Percentiles rank a stretch among this genome's conserved stretches.
Conservation (phyloP, 1,140 invertebrate species). For the Anadara kagoshimensis region DNA sequence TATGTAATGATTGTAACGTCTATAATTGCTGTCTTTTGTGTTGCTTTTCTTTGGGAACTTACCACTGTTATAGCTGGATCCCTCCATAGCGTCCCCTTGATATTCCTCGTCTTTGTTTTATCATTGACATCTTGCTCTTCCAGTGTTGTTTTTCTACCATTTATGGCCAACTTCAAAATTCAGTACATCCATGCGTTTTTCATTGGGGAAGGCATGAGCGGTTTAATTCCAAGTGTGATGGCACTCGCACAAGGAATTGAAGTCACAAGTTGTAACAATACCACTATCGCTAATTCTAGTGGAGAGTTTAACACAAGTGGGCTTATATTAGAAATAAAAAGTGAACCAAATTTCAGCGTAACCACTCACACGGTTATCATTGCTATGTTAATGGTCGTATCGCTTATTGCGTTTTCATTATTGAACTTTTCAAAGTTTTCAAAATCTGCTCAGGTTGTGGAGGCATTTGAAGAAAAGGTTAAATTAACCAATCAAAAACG, state of each 20-base stretch:
- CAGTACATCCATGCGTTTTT: constrained; percentile 82
- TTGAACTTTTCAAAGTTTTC: too few relatives aligned
- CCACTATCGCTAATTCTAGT: constrained; percentile 20
- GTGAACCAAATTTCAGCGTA: too few relatives aligned
- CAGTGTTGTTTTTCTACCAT: constrained; percentile 91
- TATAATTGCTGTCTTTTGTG: constrained; percentile 79
- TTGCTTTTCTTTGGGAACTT: constrained; percentile 84
- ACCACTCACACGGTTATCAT: too few relatives aligned
- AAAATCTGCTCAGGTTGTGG: too few relatives aligned
- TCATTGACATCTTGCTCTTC: constrained; percentile 92
- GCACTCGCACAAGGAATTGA: constrained; percentile 86
- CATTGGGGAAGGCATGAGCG: constrained; percentile 87
- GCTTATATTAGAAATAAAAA: too few relatives aligned
- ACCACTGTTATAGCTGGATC: constrained; percentile 78
- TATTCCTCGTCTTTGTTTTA: constrained; percentile 85
- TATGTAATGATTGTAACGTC: constrained; percentile 81
- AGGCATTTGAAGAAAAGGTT: too few relatives aligned
- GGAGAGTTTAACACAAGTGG: too few relatives aligned
- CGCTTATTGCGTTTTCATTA: too few relatives aligned
- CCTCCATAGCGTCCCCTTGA: constrained; percentile 82
- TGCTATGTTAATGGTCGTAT: too few relatives aligned
- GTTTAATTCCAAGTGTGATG: constrained; percentile 88
- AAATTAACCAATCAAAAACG: too few relatives aligned
- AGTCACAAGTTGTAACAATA: constrained; percentile 77
- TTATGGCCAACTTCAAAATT: constrained; percentile 85